Evolutionary conservation across 2,888 invertebrate species (phyloP), one percentile per base, ranked within the genome.

Genomic region (Tinea pellionella): DNA sequence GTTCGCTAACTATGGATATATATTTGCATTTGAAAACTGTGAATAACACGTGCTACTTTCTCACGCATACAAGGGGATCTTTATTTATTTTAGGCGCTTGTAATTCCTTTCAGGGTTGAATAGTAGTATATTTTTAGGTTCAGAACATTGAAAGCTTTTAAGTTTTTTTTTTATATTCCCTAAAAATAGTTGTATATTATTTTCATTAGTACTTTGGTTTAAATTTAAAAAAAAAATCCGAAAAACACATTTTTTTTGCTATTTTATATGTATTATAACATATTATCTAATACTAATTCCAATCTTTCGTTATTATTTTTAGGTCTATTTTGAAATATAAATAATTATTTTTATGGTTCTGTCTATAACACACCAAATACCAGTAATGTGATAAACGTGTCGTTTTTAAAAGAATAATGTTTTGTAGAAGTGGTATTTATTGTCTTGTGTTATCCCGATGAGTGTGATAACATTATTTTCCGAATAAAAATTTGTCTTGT

Each of bases 21-120:
- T 47, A 77, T 86, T 84, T 78, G 75, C 77, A 78, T 80, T 78
- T 82, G 83, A 86, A 84, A 86, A 77, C 77, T 78, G 77, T 73
- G 75, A 77, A 76, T 72, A 70, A 73, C 69, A 72, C 69, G 70
- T 69, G 76, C 64, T 69, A 75, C 83, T 85, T 85, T 86, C 85
- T 74, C 79, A 81, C 70, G 69, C 18, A 24, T 12, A 29, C 55
- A 4, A 55, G 55, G 19, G 37, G 47, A 47, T 47, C 47, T 16
- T 47, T 16, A 37, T 37, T 37, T 37, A 37, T 37, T 37, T 37
- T 37, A 37, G 37, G 37, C 2, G 37, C 37, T 12, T 37, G 37
- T 37, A 37, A 37, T 37, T 37, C 37, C 37, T 9, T 37, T 37
- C 37, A 37, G 37, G 37, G 37, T 37, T n/a, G 37, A 37, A 37